Conservation (phyloP, 2,797 vertebrate genomes). For the Anas georgica region DNA sequence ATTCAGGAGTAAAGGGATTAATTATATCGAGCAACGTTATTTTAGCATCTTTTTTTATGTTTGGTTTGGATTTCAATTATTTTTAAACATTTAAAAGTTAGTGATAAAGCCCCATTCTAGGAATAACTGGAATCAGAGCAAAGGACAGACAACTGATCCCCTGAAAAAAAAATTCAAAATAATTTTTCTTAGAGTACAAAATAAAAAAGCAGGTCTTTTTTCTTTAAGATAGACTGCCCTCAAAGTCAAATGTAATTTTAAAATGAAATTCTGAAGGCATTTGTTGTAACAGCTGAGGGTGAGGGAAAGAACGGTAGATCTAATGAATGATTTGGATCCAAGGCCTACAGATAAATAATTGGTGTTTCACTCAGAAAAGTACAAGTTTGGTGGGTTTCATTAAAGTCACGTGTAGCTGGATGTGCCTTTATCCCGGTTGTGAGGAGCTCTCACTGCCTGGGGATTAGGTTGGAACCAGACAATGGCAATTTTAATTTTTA, state of each 20-base stretch:
- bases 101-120: background rate
- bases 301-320: background rate
- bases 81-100: constrained; percentile 21
- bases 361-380: background rate
- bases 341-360: background rate
- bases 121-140: background rate
- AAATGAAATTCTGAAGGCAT: background rate
- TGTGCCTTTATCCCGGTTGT: background rate
- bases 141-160: background rate
- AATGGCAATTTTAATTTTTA: background rate
- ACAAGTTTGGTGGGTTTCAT: background rate
- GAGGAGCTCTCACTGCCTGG: background rate
- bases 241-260: background rate
- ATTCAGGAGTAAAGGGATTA: background rate
- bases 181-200: background rate
- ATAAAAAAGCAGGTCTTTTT: background rate
- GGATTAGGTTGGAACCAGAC: background rate
- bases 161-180: background rate
- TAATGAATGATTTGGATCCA: background rate
- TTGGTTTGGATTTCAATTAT: background rate
- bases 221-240: background rate
- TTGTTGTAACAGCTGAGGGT: background rate
- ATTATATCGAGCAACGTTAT: background rate
- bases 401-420: background rate
- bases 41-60: constrained; percentile 9